A percentile compares a stretch with the other conserved stretches of the same genome.
These are phyloP conservation scores for Allolobophora icterica DNA, from an alignment of 2,888 invertebrate species.

Conservation along the genomic window DNA sequence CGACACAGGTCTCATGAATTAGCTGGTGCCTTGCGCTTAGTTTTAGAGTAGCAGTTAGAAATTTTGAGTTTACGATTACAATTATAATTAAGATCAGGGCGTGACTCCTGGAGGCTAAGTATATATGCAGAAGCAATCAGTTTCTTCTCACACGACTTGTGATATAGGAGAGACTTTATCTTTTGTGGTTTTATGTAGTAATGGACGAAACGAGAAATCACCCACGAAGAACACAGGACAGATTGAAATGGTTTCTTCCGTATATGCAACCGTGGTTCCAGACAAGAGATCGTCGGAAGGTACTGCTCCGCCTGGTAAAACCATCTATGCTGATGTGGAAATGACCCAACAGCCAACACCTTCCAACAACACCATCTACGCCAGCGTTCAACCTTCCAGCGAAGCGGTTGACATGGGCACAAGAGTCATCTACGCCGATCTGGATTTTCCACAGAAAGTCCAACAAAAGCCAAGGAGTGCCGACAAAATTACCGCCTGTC, in stretches of 20 bases:
- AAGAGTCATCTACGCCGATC: not conserved
- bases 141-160: too few relatives aligned
- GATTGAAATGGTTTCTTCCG: not conserved
- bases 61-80: too few relatives aligned
- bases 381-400: not conserved
- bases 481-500: not conserved
- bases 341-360: not conserved
- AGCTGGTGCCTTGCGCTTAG: too few relatives aligned
- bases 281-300: not conserved
- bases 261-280: not conserved
- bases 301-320: not conserved
- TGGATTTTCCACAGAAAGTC: not conserved
- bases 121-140: too few relatives aligned
- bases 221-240: too few relatives aligned
- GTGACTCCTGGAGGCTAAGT: too few relatives aligned
- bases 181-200: too few relatives aligned
- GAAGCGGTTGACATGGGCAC: not conserved
- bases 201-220: too few relatives aligned
- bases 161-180: too few relatives aligned
- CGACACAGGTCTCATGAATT: too few relatives aligned
- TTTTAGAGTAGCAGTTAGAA: too few relatives aligned
- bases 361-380: slow-evolving; percentile 7
- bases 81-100: too few relatives aligned
- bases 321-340: not conserved
- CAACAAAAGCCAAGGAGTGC: not conserved